Base-by-base conservation (phyloP, 1,140 invertebrate species). In the Drosophila santomea region DNA sequence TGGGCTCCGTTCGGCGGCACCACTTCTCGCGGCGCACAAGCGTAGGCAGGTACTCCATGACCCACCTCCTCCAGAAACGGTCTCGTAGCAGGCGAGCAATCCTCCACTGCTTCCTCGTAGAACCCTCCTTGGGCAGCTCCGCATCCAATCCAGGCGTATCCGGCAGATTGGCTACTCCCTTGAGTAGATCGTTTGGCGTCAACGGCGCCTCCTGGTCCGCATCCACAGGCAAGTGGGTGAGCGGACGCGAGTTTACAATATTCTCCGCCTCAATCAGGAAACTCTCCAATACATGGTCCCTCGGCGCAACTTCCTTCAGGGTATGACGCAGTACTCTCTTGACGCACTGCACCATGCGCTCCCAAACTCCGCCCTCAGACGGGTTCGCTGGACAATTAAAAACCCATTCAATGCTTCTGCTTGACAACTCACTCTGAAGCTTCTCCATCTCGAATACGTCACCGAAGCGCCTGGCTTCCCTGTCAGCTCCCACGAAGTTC, bases 11-110 rank as follows among this genome's bases (percentile, higher is more conserved):
- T 1, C 39, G 28, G 8, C 36, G n/a, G 20, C 55, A 74, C 62
- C 74, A 80, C 41, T 74, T 80, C 20, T 59, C 56, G 41, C 55
- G 55, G 14, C 69, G 44, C 7, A 54, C 62, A 38, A 69, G 58
- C 2, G 60, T 78, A 3, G 59, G 47, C 25, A 78, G 35, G n/a
- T 60, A 67, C 20, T 76, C 66, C 1, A 23, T 1, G 10, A 73
- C 48, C 67, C 62, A 63, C 15, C 54, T 17, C 28, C 41, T 68
- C 15, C 43, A 44, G 15, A 44, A 44, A 44, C 15, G 43, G 43
- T 44, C 43, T 15, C 41, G 14, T 5, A 43, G 15, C 6, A 17
- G 6, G n/a, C 43, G 8, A 7, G 15, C 43, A 15, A 44, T 44
- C 15, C 8, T 44, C 43, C 43, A 44, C n/a, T 20, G 43, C 15